Evolutionary conservation across 2,113 vertebrate species (phyloP), one percentile per base, ranked within the genome.

Genomic region (Clinocottus analis): DNA sequence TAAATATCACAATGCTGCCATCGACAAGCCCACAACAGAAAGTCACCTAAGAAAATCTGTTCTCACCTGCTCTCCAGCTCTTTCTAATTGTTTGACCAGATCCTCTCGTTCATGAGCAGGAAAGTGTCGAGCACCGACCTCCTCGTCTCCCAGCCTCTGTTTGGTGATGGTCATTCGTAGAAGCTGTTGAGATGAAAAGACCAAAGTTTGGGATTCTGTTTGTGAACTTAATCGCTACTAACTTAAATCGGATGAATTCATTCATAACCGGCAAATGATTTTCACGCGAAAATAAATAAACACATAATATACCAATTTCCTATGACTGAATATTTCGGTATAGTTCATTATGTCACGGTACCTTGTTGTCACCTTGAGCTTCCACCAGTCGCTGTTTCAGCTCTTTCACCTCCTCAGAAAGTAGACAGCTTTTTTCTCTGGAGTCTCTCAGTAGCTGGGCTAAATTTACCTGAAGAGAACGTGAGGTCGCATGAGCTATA

Each of bases 331-430:
- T 3, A 13, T 7, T 17, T 2, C 3, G 25, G 16, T 9, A 25
- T 43, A n/a, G 2, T 10, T 59, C 12, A 73, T 51, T 9, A n/a
- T 29, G 1, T 72, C 5, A 14, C 3, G 3, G 2, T 94, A 99
- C 98, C 98, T 99, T 99, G 93, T 99, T 99, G 82, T 99, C 98
- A 0, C 98, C 98, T 91, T 97, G 96, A 60, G 97, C 96, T 92
- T 99, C 98, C 49, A 93, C 93, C 67, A 99, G 93, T 72, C 97
- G 95, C 85, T 98, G 98, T 1, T 96, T 97, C 87, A 99, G 94
- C 85, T 99, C 97, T 89, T 97, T 97, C 72, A 97, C 94, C 88
- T 99, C 98, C 82, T 98, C 97, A 86, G 94, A 95, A 66, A 98
- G 95, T 72, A 95, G 94, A 82, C 95, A 95, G 92, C 93, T 96